phyloP scores from a whole-genome alignment of 2,797 vertebrate species.

The Phoebastria nigripes region DNA sequence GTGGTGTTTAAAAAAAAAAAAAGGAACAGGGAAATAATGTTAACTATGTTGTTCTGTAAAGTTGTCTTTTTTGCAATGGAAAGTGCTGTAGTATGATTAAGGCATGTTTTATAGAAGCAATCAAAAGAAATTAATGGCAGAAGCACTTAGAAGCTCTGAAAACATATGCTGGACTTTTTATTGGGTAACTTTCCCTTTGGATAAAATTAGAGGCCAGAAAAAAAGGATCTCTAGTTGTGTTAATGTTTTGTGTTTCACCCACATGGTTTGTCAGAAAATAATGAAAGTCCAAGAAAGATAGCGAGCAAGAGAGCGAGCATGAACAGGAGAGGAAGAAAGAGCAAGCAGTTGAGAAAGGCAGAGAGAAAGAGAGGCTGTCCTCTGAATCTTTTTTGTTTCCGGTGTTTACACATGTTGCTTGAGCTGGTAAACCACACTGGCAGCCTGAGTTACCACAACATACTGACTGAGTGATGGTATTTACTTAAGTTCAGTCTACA shows the following conservation, averaged over 20 bases:
- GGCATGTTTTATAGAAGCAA: constrained; percentile 65
- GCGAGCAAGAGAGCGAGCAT: neutral
- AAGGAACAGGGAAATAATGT: constrained; percentile 45
- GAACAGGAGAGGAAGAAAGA: constrained; percentile 31
- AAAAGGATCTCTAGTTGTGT: constrained; percentile 45
- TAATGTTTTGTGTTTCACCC: constrained; percentile 67
- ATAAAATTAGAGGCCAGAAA: constrained; percentile 51
- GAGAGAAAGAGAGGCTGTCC: constrained; percentile 28
- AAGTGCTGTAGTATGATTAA: constrained; percentile 65
- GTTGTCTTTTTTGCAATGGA: constrained; percentile 60
- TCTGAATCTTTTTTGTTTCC: constrained; percentile 69
- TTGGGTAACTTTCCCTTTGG: constrained; percentile 58
- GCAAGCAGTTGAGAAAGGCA: constrained; percentile 36
- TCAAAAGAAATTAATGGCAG: constrained; percentile 62
- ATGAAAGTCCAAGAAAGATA: constrained; percentile 17
- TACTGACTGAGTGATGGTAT: constrained; percentile 74
- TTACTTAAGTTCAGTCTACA: constrained; percentile 71
- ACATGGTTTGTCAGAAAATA: constrained; percentile 61
- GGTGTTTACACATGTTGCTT: constrained; percentile 76
- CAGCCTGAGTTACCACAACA: constrained; percentile 74
- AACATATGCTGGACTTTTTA: constrained; percentile 66
- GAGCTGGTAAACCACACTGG: constrained; percentile 77
- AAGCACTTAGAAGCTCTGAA: constrained; percentile 68
- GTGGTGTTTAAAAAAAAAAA: constrained; percentile 25
- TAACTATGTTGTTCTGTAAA: constrained; percentile 49